phyloP scores from a whole-genome alignment of 2,113 vertebrate species.

The Scytalopus superciliaris region DNA sequence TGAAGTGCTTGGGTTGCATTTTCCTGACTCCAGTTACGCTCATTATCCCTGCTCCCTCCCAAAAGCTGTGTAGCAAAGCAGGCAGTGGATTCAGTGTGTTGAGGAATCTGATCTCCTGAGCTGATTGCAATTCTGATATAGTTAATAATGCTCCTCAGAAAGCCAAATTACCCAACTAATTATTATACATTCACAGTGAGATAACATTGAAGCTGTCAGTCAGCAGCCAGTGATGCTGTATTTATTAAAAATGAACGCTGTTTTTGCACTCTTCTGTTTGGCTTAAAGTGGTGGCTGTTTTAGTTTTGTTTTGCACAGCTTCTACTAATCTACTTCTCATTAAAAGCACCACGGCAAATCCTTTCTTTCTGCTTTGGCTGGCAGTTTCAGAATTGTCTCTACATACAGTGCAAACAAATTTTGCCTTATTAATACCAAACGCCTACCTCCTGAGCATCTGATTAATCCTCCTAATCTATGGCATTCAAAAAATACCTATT shows the following conservation, averaged over 20 bases:
- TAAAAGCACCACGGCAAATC: neutral
- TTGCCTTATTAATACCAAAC: neutral
- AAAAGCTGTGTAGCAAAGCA: neutral
- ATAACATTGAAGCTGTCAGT: neutral
- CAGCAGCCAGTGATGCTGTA: neutral
- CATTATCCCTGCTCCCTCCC: neutral
- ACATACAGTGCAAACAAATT: neutral
- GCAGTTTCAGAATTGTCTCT: constrained; percentile 1
- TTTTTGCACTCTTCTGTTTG: neutral
- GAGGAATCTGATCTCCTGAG: neutral
- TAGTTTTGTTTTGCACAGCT: neutral
- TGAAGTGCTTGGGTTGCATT: neutral
- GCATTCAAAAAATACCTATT: neutral
- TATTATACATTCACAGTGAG: neutral
- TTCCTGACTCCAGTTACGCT: neutral
- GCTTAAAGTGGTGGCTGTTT: neutral
- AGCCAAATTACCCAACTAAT: neutral
- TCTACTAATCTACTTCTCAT: constrained; percentile 16
- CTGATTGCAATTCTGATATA: neutral
- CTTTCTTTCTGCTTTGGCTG: constrained; percentile 8
- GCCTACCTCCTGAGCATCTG: neutral
- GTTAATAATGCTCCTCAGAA: neutral
- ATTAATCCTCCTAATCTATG: neutral
- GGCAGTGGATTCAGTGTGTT: neutral
- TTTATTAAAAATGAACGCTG: neutral